Evolutionary conservation across 2,888 invertebrate genomes (phyloP).

Genomic region (Drosophila planitibia): DNA sequence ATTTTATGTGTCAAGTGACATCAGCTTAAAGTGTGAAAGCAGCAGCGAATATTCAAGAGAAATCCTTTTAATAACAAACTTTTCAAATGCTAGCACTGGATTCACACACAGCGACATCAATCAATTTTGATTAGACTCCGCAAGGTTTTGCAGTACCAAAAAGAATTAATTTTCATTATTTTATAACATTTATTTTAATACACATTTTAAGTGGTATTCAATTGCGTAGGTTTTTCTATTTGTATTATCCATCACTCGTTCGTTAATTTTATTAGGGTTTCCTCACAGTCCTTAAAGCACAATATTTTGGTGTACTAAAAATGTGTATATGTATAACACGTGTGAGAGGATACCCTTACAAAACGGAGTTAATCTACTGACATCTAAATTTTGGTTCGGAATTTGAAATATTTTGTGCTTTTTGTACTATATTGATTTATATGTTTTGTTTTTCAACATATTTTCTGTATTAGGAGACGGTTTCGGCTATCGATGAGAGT

Average conservation of each 20-base stretch:
- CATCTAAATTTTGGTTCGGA: background rate
- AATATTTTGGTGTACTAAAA: background rate
- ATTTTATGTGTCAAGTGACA: constrained; percentile 14
- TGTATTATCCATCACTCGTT: background rate
- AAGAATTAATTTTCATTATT: background rate
- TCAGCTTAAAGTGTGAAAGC: background rate
- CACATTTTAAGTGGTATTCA: background rate
- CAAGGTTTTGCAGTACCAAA: background rate
- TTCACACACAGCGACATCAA: background rate
- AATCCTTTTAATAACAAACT: background rate
- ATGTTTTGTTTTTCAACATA: background rate
- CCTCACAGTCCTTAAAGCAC: background rate
- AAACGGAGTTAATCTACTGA: background rate
- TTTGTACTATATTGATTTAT: background rate
- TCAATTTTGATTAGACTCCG: background rate
- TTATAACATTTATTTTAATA: background rate
- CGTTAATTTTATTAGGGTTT: background rate
- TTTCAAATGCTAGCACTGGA: background rate
- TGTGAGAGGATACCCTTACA: background rate
- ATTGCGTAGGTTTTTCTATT: background rate
- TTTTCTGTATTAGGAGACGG: background rate
- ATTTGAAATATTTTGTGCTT: background rate
- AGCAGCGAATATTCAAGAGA: background rate
- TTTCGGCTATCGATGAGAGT: background rate
- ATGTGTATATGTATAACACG: background rate